Evolutionary conservation across 2,888 invertebrate genomes (phyloP).

Genomic region (Diloba caeruleocephala): DNA sequence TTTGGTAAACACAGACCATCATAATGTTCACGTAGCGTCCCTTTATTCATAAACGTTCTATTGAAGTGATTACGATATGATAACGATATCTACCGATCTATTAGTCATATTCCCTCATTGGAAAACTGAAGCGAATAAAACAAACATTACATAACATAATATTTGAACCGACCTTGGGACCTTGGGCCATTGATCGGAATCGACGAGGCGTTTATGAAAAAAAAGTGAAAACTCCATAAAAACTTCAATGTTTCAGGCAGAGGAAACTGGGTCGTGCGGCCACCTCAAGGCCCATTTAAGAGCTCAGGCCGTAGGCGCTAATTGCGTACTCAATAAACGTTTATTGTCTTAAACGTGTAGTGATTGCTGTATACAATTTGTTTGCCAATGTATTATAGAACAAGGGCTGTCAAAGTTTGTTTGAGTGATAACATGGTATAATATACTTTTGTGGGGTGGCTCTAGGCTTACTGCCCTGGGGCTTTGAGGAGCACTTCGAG

Average conservation of each 20-base stretch:
- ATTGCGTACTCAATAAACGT: constrained; percentile 72
- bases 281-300: constrained; percentile 55
- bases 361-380: constrained; percentile 50
- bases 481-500: too few species aligned
- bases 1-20: too few species aligned
- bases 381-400: constrained; percentile 27
- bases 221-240: constrained; percentile 37
- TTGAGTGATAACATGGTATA: too few species aligned
- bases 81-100: too few species aligned
- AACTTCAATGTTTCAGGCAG: constrained; percentile 31
- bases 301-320: constrained; percentile 63
- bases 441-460: too few species aligned
- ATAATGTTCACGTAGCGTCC: too few species aligned
- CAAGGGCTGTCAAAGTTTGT: constrained; percentile 35
- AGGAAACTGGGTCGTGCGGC: constrained; percentile 54
- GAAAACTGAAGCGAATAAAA: neutral
- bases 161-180: constrained; percentile 1
- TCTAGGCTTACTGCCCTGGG: too few species aligned
- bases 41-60: too few species aligned
- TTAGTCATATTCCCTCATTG: too few species aligned
- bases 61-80: too few species aligned
- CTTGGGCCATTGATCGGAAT: constrained; percentile 31
- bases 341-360: constrained; percentile 67
- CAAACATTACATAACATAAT: neutral
- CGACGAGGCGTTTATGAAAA: constrained; percentile 22